Evolutionary conservation across 2,113 vertebrate genomes (phyloP).

Genomic region (Thinocorus orbignyianus): DNA sequence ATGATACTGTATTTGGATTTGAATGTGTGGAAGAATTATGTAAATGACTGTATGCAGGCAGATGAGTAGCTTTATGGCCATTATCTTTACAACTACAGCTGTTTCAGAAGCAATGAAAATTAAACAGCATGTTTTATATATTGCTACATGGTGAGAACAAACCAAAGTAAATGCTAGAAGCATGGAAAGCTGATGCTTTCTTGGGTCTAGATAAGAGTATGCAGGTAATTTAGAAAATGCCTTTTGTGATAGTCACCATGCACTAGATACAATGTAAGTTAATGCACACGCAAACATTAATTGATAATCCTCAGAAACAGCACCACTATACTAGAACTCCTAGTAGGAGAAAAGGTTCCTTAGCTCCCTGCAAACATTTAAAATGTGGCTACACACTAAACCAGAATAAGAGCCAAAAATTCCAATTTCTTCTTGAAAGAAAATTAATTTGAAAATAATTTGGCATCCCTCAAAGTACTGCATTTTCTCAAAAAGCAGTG

Average conservation of each 20-base stretch:
- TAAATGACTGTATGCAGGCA: not conserved
- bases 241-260: not conserved
- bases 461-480: not conserved
- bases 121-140: not conserved
- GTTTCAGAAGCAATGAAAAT: not conserved
- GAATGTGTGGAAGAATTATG: not conserved
- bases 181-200: not conserved
- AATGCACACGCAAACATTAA: not conserved
- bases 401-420: not conserved
- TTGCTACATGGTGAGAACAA: not conserved
- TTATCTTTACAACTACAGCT: not conserved
- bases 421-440: not conserved
- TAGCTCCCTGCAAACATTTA: not conserved
- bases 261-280: not conserved
- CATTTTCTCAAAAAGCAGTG: not conserved
- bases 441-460: not conserved
- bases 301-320: not conserved
- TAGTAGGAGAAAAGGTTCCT: not conserved
- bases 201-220: not conserved
- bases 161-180: not conserved
- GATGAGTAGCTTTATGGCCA: not conserved
- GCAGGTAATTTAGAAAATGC: not conserved
- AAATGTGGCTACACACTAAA: not conserved
- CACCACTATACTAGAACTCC: not conserved
- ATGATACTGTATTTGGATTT: not conserved